These are phyloP conservation scores for Heteromyza rotundicornis DNA, from an alignment of 2,888 invertebrate species.

Conservation along the genomic window DNA sequence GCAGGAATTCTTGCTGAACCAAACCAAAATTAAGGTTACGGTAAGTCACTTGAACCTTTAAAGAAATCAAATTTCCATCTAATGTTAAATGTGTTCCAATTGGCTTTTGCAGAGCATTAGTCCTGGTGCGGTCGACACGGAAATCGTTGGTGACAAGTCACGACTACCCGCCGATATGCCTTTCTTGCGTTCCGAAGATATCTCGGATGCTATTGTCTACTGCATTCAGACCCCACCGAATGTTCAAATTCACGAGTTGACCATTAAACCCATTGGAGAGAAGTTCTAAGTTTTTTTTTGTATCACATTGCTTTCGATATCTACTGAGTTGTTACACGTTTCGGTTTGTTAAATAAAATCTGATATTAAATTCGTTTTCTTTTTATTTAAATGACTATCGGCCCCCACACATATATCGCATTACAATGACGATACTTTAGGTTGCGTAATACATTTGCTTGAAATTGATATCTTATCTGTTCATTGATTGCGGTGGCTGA, in stretches of 20 bases:
- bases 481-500: too few species aligned
- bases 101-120: constrained; percentile 49
- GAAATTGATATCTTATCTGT: too few species aligned
- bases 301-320: too few species aligned
- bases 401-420: too few species aligned
- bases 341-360: too few species aligned
- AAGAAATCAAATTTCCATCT: neutral
- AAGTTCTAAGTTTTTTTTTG: constrained; percentile 29
- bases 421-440: too few species aligned
- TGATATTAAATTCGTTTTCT: too few species aligned
- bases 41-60: constrained; percentile 41
- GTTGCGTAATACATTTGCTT: too few species aligned
- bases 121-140: constrained; percentile 51
- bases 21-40: constrained; percentile 50
- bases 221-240: constrained; percentile 49
- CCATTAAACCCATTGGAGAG: constrained; percentile 49
- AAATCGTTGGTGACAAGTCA: constrained; percentile 35
- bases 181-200: constrained; percentile 42
- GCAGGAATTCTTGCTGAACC: constrained; percentile 51
- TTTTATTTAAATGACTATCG: too few species aligned
- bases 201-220: constrained; percentile 50
- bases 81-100: neutral
- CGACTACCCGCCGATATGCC: constrained; percentile 13
- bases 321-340: too few species aligned
- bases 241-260: constrained; percentile 51